Conservation (phyloP, 2,113 vertebrate genomes). For the Nothocercus nigrocapillus region DNA sequence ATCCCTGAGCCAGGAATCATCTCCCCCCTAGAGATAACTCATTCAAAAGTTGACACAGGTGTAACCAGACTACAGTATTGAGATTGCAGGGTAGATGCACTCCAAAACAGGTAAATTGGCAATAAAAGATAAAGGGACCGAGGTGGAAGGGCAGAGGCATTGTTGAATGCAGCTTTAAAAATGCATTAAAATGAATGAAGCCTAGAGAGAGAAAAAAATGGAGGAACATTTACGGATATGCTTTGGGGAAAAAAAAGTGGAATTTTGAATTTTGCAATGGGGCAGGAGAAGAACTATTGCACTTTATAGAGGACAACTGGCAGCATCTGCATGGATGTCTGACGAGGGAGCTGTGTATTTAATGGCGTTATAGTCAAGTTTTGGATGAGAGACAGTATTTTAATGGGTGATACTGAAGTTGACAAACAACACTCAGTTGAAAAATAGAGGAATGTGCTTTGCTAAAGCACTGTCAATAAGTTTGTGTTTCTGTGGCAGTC, state of each 20-base stretch:
- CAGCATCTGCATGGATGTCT: neutral
- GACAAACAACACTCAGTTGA: neutral
- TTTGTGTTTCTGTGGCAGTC: neutral
- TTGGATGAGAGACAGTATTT: neutral
- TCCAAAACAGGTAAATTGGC: neutral
- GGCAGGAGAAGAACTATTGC: neutral
- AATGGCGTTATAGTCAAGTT: neutral
- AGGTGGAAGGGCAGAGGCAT: neutral
- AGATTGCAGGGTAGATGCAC: neutral
- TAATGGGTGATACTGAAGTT: neutral
- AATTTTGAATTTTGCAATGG: neutral
- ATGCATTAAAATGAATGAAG: fast-evolving
- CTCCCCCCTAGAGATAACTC: neutral
- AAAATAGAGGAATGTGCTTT: neutral
- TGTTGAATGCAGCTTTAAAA: neutral
- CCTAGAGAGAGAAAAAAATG: neutral
- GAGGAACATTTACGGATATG: neutral
- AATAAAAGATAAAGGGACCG: neutral
- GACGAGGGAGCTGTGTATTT: neutral
- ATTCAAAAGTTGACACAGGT: neutral
- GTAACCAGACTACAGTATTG: neutral
- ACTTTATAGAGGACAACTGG: neutral
- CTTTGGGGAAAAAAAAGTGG: neutral
- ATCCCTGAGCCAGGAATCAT: neutral
- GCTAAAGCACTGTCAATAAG: neutral